Evolutionary conservation across 1,140 invertebrate species (phyloP), one percentile per base, ranked within the genome.

Genomic region (Notospermus geniculatus): DNA sequence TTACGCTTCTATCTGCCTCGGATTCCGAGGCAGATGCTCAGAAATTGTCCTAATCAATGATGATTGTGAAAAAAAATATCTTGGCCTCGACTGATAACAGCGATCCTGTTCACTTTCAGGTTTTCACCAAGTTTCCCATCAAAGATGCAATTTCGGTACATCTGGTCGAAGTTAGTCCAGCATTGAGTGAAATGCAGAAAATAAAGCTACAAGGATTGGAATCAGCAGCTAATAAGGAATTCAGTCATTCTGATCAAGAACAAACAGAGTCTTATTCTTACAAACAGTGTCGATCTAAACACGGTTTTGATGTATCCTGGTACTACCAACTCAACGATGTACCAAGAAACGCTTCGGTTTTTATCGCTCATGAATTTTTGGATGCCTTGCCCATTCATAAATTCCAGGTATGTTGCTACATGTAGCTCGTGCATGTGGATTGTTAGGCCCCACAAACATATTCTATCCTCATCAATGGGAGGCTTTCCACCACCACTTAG

Each of bases 341-440:
- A 0, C 94, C 95, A 1, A 57, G 71, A 50, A 71, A 83, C 0
- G 96, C 97, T 76, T 90, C 89, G n/a, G 85, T 94, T 70, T 88
- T 90, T 71, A 77, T 98, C 45, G 96, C 95, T 45, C 92, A 99
- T 83, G 97, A 99, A 82, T 98, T 98, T 83, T 95, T 99, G 78
- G 97, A 99, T 87, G 95, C 93, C n/a, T 80, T 98, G 23, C 96
- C 96, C 1, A 88, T 98, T 68, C 94, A 98, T 74, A 96, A 97
- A 82, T 92, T 97, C 83, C 87, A 93, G 83, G 88, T 90, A 82
- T 80, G 79, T 54, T 30, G 22, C 25, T 4, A 36, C 5, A 15
- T 36, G 32, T 7, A 36, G 32, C 15, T 36, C 5, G 15, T 7
- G 32, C 15, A 36, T 7, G n/a, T n/a, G n/a, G n/a, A n/a, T n/a